Conservation (phyloP, 2,113 vertebrate species). For the Hemibagrus wyckioides region DNA sequence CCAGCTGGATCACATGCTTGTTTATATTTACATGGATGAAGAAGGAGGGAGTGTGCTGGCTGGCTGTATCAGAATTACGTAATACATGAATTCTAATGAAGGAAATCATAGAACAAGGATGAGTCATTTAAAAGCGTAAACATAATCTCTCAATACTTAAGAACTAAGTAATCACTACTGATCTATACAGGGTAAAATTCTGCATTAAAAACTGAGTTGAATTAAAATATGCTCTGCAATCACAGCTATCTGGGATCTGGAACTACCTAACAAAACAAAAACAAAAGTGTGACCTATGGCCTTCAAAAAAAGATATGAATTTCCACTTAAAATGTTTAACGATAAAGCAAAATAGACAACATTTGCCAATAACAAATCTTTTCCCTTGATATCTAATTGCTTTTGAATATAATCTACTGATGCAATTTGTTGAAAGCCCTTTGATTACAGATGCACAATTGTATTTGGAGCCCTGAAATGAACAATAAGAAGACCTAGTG, state of each 20-base stretch:
- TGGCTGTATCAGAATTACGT: conserved; percentile 15
- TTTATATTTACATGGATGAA: conserved; percentile 46
- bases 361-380: not conserved
- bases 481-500: not conserved
- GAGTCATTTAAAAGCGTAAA: not conserved
- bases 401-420: not conserved
- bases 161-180: not conserved
- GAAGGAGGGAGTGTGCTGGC: not conserved
- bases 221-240: not conserved
- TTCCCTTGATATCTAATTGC: not conserved
- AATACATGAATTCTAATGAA: conserved; percentile 20
- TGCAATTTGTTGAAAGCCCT: not conserved
- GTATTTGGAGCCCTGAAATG: not conserved
- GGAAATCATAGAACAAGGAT: not conserved
- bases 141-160: not conserved
- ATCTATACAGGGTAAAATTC: not conserved
- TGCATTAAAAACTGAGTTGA: not conserved
- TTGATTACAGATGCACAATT: not conserved
- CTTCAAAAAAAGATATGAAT: not conserved
- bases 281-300: not conserved
- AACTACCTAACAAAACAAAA: not conserved
- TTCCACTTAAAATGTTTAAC: not conserved
- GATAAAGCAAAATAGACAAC: not conserved
- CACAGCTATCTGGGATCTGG: not conserved
- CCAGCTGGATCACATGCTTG: conserved; percentile 34